Conservation (phyloP, 2,888 invertebrate genomes). For the Caenorhabditis uteleia region DNA sequence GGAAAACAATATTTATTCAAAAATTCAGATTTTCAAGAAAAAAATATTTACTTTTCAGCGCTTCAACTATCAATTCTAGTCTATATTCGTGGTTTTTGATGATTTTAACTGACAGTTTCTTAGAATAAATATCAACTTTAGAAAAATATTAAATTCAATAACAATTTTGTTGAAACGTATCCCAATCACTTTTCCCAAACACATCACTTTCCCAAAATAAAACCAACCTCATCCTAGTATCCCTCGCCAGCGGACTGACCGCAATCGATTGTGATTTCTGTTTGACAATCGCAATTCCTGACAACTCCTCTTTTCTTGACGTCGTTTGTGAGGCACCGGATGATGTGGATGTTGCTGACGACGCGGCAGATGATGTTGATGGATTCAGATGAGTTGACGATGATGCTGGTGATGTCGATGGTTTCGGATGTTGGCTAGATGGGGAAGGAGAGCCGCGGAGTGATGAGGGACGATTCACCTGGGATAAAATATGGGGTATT, state of each 20-base stretch:
- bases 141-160: no score
- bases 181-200: background rate
- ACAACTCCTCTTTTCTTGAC: slow-evolving; percentile 49
- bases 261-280: slow-evolving; percentile 37
- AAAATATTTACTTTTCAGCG: no score
- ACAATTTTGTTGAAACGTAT: no score
- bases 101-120: no score
- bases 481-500: no score
- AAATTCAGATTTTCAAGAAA: background rate
- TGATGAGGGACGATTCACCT: slow-evolving; percentile 43
- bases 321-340: slow-evolving; percentile 30
- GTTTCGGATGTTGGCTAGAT: background rate
- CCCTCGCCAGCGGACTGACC: slow-evolving; percentile 41
- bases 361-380: slow-evolving; percentile 2
- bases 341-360: slow-evolving; percentile 6
- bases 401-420: slow-evolving; percentile 8
- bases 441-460: slow-evolving; percentile 23
- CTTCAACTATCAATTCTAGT: no score
- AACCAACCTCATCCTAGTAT: slow-evolving; percentile 32
- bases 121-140: no score
- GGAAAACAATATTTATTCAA: slow-evolving; percentile 5
- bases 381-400: slow-evolving; percentile 7
- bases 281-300: slow-evolving; percentile 35
- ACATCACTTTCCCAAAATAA: background rate
- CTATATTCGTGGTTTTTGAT: no score